Evolutionary conservation across 2,113 vertebrate species (phyloP).

Genomic region (Malurus elegans): DNA sequence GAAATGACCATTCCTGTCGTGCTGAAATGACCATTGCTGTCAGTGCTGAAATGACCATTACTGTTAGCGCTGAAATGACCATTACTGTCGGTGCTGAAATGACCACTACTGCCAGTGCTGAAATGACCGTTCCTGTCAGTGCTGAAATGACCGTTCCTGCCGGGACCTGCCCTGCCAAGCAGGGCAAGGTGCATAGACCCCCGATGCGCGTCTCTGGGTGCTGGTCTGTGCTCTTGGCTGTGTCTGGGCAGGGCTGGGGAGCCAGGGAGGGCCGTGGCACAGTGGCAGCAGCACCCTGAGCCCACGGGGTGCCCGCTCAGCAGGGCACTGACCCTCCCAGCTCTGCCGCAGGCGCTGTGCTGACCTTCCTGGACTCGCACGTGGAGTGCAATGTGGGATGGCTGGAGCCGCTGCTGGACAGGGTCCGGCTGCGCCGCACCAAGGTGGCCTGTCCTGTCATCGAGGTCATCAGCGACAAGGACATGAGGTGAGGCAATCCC

Average conservation of each 20-base stretch:
- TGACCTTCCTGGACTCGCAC: constrained; percentile 96
- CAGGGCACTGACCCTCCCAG: background rate
- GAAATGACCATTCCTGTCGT: no score
- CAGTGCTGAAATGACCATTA: no score
- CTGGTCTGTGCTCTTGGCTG: background rate
- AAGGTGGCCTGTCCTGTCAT: constrained; percentile 96
- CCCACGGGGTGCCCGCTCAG: rapidly evolving
- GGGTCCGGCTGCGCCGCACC: constrained; percentile 79
- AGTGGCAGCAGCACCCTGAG: rapidly evolving
- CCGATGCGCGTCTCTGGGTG: no score
- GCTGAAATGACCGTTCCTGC: background rate
- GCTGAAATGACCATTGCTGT: no score
- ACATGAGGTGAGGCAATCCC: constrained; percentile 83
- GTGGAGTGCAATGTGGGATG: constrained; percentile 96
- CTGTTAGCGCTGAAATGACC: no score
- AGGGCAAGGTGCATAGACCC: no score
- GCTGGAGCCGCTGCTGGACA: constrained; percentile 93
- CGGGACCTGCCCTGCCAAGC: background rate
- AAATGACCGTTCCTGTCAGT: no score
- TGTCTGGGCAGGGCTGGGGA: background rate
- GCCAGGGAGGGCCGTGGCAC: rapidly evolving
- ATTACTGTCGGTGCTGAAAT: no score
- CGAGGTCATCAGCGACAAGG: constrained; percentile 95
- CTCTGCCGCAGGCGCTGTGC: constrained; percentile 79
- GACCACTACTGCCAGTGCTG: no score